Percentiles rank a stretch among this genome's conserved stretches.
These are phyloP conservation scores for Argyra leucocephala DNA, from an alignment of 2,888 invertebrate genomes.

Conservation along the genomic window DNA sequence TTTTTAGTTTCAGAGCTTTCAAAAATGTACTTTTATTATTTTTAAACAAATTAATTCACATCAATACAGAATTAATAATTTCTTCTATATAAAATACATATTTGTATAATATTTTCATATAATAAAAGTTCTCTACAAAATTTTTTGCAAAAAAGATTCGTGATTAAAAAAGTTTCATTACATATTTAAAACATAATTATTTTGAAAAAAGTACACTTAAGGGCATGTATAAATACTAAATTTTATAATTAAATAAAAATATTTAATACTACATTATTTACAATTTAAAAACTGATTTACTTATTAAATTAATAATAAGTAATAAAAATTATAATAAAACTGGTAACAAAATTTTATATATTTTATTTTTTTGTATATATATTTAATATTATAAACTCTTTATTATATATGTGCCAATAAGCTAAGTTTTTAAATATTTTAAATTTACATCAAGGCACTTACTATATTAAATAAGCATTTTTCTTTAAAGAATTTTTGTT, in stretches of 20 bases:
- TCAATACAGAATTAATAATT: too few relatives aligned
- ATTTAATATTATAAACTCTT: too few relatives aligned
- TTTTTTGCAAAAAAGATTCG: too few relatives aligned
- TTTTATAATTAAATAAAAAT: not conserved
- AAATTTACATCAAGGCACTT: not conserved
- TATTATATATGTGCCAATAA: not conserved
- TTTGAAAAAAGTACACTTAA: not conserved
- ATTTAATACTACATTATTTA: not conserved
- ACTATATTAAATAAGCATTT: not conserved
- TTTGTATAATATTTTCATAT: too few relatives aligned
- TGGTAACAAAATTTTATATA: not conserved
- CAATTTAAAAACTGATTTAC: not conserved
- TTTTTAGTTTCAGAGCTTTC: too few relatives aligned
- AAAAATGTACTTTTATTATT: too few relatives aligned
- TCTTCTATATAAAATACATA: too few relatives aligned
- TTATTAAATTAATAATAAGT: not conserved
- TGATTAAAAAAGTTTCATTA: too few relatives aligned
- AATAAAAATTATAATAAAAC: not conserved
- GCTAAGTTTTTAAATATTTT: not conserved
- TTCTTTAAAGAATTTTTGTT: too few relatives aligned
- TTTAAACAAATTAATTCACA: too few relatives aligned
- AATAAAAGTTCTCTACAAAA: too few relatives aligned
- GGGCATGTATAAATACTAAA: not conserved
- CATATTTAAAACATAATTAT: too few relatives aligned
- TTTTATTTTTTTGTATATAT: not conserved